Conservation (phyloP, 2,888 invertebrate species). For the Ariolimax columbianus region DNA sequence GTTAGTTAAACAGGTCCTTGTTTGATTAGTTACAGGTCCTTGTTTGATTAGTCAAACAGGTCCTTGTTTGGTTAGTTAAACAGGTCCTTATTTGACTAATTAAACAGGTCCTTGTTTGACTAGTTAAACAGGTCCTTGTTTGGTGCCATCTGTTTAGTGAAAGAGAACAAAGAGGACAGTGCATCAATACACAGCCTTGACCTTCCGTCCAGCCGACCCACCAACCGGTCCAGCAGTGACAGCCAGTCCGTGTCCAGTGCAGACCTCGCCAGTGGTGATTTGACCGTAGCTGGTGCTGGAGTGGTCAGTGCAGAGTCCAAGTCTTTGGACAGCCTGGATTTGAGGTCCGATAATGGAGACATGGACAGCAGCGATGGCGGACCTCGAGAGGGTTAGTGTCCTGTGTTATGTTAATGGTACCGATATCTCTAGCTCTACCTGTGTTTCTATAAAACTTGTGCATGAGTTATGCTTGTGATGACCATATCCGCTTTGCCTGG, state of each 20-base stretch:
- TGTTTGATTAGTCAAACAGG: too few relatives aligned
- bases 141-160: constrained; percentile 38
- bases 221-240: constrained; percentile 60
- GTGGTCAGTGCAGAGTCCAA: constrained; percentile 66
- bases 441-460: too few relatives aligned
- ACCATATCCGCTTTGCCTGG: too few relatives aligned
- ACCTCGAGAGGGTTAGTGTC: constrained; percentile 10
- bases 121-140: too few relatives aligned
- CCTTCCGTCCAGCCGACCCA: constrained; percentile 57
- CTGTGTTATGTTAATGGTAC: too few relatives aligned
- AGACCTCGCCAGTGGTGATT: constrained; percentile 41
- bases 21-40: too few relatives aligned
- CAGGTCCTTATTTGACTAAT: too few relatives aligned
- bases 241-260: constrained; percentile 68
- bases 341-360: constrained; percentile 56
- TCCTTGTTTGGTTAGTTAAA: too few relatives aligned
- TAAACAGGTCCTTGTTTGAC: too few relatives aligned
- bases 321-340: constrained; percentile 75
- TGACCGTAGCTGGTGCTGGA: constrained; percentile 55
- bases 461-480: too few relatives aligned
- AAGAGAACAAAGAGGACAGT: constrained; percentile 66
- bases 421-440: too few relatives aligned
- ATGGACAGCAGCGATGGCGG: constrained; percentile 17
- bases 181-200: constrained; percentile 76
- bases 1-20: too few relatives aligned